Evolutionary conservation across 2,888 invertebrate genomes (phyloP).

Genomic region (Drosophila gaucha): DNA sequence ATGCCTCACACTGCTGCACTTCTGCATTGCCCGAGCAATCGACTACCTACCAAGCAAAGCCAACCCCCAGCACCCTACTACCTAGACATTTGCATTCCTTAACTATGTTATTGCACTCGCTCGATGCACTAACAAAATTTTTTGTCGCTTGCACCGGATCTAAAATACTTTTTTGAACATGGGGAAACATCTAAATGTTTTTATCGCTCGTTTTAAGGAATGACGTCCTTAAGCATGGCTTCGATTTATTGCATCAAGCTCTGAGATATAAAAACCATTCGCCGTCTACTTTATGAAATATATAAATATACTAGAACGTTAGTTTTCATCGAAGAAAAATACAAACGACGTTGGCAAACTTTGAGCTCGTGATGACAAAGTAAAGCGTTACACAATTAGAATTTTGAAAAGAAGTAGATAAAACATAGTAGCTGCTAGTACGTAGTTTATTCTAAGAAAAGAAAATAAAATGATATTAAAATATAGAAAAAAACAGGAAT

Average conservation of each 20-base stretch:
- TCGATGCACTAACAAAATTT: constrained; percentile 35
- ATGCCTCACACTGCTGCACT: constrained; percentile 31
- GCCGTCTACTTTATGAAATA: background rate
- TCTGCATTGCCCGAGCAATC: constrained; percentile 2
- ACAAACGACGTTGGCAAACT: background rate
- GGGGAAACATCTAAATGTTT: constrained; percentile 29
- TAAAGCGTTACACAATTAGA: background rate
- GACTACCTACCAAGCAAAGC: constrained; percentile 7
- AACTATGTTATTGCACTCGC: constrained; percentile 43
- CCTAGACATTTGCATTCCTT: constrained; percentile 2
- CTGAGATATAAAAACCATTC: background rate
- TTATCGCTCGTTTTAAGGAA: constrained; percentile 28
- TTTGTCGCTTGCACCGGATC: constrained; percentile 25
- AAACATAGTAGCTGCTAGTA: background rate
- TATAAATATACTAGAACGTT: background rate
- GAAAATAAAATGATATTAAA: background rate
- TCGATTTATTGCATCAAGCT: constrained; percentile 13
- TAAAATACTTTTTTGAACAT: constrained; percentile 19
- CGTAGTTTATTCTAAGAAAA: background rate
- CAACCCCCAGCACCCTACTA: background rate
- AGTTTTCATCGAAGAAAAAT: background rate
- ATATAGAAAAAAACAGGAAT: background rate
- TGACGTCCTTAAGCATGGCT: constrained; percentile 35
- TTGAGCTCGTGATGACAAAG: too few species aligned
- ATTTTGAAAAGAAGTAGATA: background rate